Conservation (phyloP, 2,888 invertebrate species). For the Cantharis rufa region DNA sequence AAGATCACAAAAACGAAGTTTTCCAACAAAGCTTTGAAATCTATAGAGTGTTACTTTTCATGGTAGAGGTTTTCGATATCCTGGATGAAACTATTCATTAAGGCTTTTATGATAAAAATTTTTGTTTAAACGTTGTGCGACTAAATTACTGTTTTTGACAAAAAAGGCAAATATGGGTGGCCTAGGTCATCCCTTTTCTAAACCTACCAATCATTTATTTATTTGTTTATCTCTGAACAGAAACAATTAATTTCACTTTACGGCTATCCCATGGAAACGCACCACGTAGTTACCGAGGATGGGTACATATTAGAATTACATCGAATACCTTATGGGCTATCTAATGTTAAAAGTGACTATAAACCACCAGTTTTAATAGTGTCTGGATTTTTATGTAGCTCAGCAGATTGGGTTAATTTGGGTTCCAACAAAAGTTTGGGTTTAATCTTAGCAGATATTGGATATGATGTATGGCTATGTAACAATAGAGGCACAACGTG, state of each 20-base stretch:
- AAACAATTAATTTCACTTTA: slow-evolving; percentile 50
- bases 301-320: slow-evolving; percentile 54
- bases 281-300: slow-evolving; percentile 54
- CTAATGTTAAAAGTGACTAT: slow-evolving; percentile 22
- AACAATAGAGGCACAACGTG: slow-evolving; percentile 65
- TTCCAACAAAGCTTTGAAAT: no score
- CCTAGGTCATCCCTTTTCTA: no score
- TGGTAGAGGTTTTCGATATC: no score
- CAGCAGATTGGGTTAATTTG: slow-evolving; percentile 73
- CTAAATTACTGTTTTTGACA: no score
- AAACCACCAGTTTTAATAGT: slow-evolving; percentile 66
- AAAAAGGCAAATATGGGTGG: no score
- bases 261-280: slow-evolving; percentile 53
- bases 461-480: slow-evolving; percentile 64
- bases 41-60: no score
- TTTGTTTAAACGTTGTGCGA: no score
- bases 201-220: no score
- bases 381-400: slow-evolving; percentile 75
- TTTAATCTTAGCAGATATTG: slow-evolving; percentile 54
- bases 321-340: slow-evolving; percentile 46
- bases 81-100: no score
- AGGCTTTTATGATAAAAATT: no score
- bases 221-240: slow-evolving; percentile 36
- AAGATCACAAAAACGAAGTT: no score
- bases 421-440: slow-evolving; percentile 61